Percentiles rank a stretch among this genome's conserved stretches.
These are phyloP conservation scores for Heliconius charithonia DNA, from an alignment of 2,888 invertebrate species.

Conservation along the genomic window DNA sequence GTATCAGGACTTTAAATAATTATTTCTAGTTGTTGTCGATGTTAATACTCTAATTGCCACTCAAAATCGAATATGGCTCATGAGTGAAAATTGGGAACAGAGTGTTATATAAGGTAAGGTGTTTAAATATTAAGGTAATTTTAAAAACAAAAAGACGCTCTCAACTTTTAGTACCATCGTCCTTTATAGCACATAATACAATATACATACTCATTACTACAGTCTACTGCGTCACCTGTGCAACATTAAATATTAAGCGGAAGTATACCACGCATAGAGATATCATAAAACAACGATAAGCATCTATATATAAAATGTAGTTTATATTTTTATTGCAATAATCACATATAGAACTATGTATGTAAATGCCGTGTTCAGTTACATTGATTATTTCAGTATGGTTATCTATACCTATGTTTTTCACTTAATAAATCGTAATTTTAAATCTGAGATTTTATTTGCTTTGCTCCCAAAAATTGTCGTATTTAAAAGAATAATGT, in stretches of 20 bases:
- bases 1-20: not conserved
- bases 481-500: too few relatives aligned
- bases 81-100: not conserved
- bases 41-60: not conserved
- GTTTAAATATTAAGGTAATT: not conserved
- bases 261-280: conserved; percentile 31
- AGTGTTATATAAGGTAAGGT: not conserved
- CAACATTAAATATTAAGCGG: conserved; percentile 40
- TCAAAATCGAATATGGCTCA: not conserved
- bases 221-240: conserved; percentile 33
- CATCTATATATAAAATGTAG: not conserved
- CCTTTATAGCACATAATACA: not conserved
- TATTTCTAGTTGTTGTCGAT: not conserved
- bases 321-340: not conserved
- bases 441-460: too few relatives aligned
- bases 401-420: too few relatives aligned
- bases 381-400: too few relatives aligned
- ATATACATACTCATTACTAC: conserved; percentile 18
- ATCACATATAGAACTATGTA: not conserved
- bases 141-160: not conserved
- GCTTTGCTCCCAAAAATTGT: too few relatives aligned
- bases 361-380: not conserved
- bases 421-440: too few relatives aligned
- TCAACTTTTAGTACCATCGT: not conserved
- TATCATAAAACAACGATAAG: conserved; percentile 31